phyloP scores from a whole-genome alignment of 1,140 invertebrate genomes.

The Brachionus koreanus region DNA sequence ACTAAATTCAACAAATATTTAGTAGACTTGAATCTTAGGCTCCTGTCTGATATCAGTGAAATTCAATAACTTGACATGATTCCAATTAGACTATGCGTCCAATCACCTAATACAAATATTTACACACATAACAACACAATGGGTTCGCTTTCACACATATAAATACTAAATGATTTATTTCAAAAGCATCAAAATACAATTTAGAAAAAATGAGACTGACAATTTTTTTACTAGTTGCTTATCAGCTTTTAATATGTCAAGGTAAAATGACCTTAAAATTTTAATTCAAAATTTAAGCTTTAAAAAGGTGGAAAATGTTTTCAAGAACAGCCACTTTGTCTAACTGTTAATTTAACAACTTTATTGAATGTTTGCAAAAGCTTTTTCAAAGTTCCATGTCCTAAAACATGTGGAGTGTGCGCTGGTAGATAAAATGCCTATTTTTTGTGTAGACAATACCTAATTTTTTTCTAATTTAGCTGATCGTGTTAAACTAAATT shows the following conservation, averaged over 20 bases:
- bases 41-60: neutral
- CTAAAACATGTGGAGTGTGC: constrained; percentile 29
- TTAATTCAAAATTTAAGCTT: neutral
- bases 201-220: neutral
- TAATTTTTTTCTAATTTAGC: neutral
- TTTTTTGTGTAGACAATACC: neutral
- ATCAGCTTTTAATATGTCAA: neutral
- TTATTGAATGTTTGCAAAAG: constrained; percentile 27
- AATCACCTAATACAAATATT: constrained; percentile 3
- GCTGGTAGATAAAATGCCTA: neutral
- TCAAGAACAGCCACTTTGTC: constrained; percentile 34
- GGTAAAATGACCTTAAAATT: neutral
- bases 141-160: neutral
- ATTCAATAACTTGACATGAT: neutral
- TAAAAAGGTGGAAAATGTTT: neutral
- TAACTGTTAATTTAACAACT: constrained; percentile 35
- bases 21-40: neutral
- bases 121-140: neutral
- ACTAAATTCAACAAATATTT: neutral
- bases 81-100: neutral
- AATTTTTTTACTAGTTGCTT: neutral
- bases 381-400: constrained; percentile 41
- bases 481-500: constrained; percentile 12
- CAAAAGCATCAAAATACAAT: neutral
- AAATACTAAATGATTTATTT: neutral